These are phyloP conservation scores for Limnephilus auricula DNA, from an alignment of 2,888 invertebrate species.

Conservation along the genomic window DNA sequence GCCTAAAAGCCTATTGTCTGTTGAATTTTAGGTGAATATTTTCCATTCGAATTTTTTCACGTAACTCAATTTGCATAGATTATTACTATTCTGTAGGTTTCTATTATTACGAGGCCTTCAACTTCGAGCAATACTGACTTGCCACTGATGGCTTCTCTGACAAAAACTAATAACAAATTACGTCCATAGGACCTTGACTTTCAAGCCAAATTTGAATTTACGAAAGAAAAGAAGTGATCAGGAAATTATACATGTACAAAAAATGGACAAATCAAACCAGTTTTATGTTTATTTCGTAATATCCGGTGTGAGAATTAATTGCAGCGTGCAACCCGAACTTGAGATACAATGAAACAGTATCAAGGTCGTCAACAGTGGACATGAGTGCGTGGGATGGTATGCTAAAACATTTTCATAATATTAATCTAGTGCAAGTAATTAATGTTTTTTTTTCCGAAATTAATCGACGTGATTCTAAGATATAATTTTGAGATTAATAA, in stretches of 20 bases:
- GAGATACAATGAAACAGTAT: not conserved
- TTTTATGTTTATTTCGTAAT: not conserved
- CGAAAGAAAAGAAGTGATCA: not conserved
- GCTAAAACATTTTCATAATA: not conserved
- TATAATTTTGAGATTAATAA: no score
- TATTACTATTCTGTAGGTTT: not conserved
- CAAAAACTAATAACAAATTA: not conserved
- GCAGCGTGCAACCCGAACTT: not conserved
- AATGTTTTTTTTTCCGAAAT: no score
- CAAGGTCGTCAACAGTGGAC: not conserved
- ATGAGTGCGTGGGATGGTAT: not conserved
- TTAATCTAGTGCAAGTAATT: not conserved
- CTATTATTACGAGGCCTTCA: not conserved
- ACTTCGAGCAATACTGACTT: not conserved
- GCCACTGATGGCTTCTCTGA: not conserved
- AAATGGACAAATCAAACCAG: conserved; percentile 12
- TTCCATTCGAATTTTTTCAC: not conserved
- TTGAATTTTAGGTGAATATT: not conserved
- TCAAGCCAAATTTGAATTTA: not conserved
- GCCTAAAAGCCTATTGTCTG: not conserved
- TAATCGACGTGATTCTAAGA: not conserved
- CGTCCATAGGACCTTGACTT: not conserved
- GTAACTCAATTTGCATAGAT: not conserved
- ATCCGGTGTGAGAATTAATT: not conserved
- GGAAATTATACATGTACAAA: not conserved